Conservation (phyloP, 1,140 invertebrate genomes). For the Drosophila albomicans region DNA sequence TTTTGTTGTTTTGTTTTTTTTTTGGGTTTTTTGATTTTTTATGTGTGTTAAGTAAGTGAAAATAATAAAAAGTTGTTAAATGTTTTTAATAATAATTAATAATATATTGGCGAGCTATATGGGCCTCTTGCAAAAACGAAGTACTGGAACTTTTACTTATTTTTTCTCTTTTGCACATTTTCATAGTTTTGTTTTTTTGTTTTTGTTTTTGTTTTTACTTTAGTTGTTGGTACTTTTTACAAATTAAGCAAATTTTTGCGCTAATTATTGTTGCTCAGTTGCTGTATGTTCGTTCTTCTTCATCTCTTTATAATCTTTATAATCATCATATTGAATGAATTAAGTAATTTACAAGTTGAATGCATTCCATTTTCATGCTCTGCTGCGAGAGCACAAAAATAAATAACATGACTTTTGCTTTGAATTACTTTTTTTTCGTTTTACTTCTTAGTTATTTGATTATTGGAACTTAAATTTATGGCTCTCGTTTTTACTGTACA, state of each 20-base stretch:
- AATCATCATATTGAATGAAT: constrained; percentile 5
- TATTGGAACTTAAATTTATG: constrained; percentile 76
- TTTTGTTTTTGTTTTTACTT: constrained; percentile 54
- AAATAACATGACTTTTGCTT: constrained; percentile 71
- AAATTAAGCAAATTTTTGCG: constrained; percentile 79
- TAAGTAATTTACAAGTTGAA: constrained; percentile 79
- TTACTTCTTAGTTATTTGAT: constrained; percentile 37
- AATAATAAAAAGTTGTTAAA: constrained; percentile 77
- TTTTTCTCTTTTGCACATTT: constrained; percentile 38
- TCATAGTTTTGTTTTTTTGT: constrained; percentile 38
- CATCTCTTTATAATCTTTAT: constrained; percentile 26
- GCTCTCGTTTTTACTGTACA: constrained; percentile 70
- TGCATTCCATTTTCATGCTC: constrained; percentile 45
- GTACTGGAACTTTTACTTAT: constrained; percentile 80
- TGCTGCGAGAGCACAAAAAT: constrained; percentile 41
- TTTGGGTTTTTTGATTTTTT: constrained; percentile 43
- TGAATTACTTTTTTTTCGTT: constrained; percentile 38
- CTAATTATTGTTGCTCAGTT: constrained; percentile 82
- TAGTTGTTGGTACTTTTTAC: constrained; percentile 83
- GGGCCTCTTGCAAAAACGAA: constrained; percentile 86
- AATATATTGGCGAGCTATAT: constrained; percentile 85
- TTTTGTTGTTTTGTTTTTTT: constrained; percentile 6
- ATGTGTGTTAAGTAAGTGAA: constrained; percentile 60
- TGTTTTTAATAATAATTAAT: constrained; percentile 79
- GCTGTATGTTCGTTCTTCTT: constrained; percentile 57